Base-by-base conservation (phyloP, 1,140 invertebrate genomes). In the Zeugodacus cucurbitae region DNA sequence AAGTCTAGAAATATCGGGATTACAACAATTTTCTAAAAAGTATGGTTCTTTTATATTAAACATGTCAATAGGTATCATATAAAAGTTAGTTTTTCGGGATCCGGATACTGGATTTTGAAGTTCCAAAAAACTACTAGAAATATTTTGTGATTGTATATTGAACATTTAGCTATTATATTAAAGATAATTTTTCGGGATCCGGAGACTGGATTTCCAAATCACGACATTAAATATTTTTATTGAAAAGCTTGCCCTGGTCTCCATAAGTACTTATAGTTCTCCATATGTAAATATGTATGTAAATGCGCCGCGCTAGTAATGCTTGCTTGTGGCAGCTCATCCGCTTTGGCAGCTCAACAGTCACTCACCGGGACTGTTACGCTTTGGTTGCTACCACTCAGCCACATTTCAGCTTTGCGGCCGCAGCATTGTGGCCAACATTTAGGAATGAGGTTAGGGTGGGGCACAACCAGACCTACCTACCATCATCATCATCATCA, bases 311-410 rank as follows among this genome's bases (percentile, higher is more conserved):
- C 10, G n/a, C 7, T 34, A 11, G 32, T 10, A 74, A 74, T 41
- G 67, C 29, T 82, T 48, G 37, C 48, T 82, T 82, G 41, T 48
- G 41, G n/a, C 74, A 82, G 74, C 41, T 44, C 74, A 48, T 82
- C 74, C 41, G 74, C 74, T 82, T 82, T 82, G 74, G 74, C 74
- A 48, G 74, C 37, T 82, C 74, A 48, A 10, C 37, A 82, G 37
- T 82, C 74, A 82, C 44, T 82, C 74, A 82, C 44, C 74, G 74
- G 44, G n/a, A 82, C 44, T 82, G 74, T 22, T 82, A 29, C 26
- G 41, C 41, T 54, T 82, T 48, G 41, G 74, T 82, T 82, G 74
- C 48, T 82, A 48, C 74, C 11, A 82, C 74, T 82, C 74, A 82
- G 41, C 74, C 74, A 48, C 74, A 82, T 82, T 82, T 82, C 74